Evolutionary conservation across 2,113 vertebrate genomes (phyloP).

Genomic region (Elephantulus edwardii): DNA sequence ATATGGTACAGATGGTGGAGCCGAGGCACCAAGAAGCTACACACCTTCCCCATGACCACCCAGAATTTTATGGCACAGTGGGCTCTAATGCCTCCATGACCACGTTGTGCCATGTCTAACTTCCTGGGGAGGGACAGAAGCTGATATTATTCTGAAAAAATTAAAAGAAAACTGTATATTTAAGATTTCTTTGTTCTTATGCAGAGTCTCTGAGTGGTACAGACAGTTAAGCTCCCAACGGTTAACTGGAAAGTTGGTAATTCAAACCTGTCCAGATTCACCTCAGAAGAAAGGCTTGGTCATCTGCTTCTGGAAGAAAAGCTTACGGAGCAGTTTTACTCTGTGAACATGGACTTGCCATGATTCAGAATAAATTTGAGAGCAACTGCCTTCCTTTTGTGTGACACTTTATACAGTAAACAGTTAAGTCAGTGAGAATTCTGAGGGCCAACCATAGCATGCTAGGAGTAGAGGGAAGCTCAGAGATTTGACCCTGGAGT

Average conservation of each 20-base stretch:
- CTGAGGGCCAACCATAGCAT: background rate
- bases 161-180: background rate
- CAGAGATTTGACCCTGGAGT: background rate
- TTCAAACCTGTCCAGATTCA: background rate
- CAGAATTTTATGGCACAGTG: background rate
- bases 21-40: background rate
- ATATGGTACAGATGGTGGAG: background rate
- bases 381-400: background rate
- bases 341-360: background rate
- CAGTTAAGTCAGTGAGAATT: background rate
- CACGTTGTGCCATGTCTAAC: background rate
- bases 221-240: background rate
- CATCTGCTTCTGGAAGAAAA: background rate
- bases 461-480: background rate
- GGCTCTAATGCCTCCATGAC: background rate
- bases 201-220: background rate
- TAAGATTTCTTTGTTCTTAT: background rate
- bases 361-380: background rate
- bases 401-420: background rate
- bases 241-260: background rate
- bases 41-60: background rate
- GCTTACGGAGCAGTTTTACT: background rate
- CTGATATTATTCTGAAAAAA: constrained; percentile 10
- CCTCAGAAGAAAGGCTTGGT: background rate
- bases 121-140: background rate